Evolutionary conservation across 2,113 vertebrate species (phyloP).

Genomic region (Pygathrix nemaeus): DNA sequence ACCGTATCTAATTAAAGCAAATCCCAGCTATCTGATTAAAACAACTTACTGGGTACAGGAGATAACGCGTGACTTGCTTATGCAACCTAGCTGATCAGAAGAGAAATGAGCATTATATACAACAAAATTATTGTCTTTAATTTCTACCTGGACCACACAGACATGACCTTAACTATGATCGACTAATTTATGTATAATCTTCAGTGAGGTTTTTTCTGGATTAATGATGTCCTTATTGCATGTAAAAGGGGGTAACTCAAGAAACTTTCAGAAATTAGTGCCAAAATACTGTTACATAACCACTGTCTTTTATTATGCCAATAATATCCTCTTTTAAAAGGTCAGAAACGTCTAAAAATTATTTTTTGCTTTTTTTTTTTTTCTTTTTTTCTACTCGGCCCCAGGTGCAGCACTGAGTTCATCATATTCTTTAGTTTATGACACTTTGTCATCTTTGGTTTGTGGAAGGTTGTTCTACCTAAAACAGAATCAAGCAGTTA

Average conservation of each 20-base stretch:
- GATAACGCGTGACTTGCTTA: not conserved
- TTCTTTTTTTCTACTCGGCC: conserved; percentile 20
- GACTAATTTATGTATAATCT: not conserved
- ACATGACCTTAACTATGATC: not conserved
- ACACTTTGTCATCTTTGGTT: not conserved
- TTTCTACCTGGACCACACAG: not conserved
- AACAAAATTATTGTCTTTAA: not conserved
- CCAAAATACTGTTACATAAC: not conserved
- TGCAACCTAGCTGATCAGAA: not conserved
- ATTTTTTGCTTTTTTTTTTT: conserved; percentile 55
- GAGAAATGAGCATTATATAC: not conserved
- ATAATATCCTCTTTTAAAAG: conserved; percentile 64
- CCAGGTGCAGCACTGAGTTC: not conserved
- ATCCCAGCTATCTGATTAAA: not conserved
- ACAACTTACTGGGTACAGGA: not conserved
- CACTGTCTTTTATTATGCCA: conserved; percentile 10
- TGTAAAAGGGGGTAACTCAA: not conserved
- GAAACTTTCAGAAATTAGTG: conserved; percentile 49
- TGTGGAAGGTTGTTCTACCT: not conserved
- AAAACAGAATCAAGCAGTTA: conserved; percentile 25
- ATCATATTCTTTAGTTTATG: conserved; percentile 23
- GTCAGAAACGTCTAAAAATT: conserved; percentile 57
- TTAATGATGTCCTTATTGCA: not conserved
- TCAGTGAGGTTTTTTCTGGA: not conserved
- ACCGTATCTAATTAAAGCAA: not conserved